A percentile compares a stretch with the other conserved stretches of the same genome.
These are phyloP conservation scores for Drosophila setifemur DNA, from an alignment of 1,140 invertebrate species.

Conservation along the genomic window DNA sequence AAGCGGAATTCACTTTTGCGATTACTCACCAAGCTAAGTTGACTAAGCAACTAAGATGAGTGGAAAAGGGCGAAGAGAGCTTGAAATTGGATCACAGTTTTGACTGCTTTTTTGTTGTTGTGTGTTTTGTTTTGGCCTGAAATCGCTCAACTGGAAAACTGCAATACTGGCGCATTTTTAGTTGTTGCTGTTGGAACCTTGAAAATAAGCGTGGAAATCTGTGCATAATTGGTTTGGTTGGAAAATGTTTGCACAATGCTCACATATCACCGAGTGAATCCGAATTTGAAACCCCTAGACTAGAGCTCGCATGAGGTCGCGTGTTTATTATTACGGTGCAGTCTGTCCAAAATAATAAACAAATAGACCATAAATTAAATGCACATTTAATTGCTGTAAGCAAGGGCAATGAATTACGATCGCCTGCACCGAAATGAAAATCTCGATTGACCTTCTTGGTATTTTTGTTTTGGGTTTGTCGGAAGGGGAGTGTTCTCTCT, in stretches of 20 bases:
- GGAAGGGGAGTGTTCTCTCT: constrained; percentile 10
- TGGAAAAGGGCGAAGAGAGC: constrained; percentile 14
- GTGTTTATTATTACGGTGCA: constrained; percentile 44
- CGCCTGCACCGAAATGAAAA: constrained; percentile 34
- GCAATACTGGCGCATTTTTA: constrained; percentile 58
- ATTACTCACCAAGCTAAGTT: constrained; percentile 69
- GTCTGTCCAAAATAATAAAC: background rate
- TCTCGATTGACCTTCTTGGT: constrained; percentile 12
- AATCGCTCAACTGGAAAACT: constrained; percentile 64
- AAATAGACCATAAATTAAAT: constrained; percentile 49
- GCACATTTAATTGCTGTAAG: constrained; percentile 16
- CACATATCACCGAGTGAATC: constrained; percentile 4
- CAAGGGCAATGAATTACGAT: constrained; percentile 41
- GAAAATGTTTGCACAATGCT: constrained; percentile 58
- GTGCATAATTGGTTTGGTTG: constrained; percentile 65
- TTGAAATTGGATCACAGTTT: constrained; percentile 43
- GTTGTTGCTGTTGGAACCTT: constrained; percentile 57
- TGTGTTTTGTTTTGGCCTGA: constrained; percentile 27
- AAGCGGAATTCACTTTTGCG: constrained; percentile 48
- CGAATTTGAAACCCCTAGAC: background rate
- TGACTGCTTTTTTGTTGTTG: constrained; percentile 5
- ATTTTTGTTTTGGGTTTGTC: background rate
- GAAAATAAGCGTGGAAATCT: constrained; percentile 51
- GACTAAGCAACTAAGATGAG: constrained; percentile 50
- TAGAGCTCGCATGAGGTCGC: constrained; percentile 24